Percentiles rank a stretch among this genome's conserved stretches.
Conservation (phyloP, 2,888 invertebrate species). For the Pocota personata region DNA sequence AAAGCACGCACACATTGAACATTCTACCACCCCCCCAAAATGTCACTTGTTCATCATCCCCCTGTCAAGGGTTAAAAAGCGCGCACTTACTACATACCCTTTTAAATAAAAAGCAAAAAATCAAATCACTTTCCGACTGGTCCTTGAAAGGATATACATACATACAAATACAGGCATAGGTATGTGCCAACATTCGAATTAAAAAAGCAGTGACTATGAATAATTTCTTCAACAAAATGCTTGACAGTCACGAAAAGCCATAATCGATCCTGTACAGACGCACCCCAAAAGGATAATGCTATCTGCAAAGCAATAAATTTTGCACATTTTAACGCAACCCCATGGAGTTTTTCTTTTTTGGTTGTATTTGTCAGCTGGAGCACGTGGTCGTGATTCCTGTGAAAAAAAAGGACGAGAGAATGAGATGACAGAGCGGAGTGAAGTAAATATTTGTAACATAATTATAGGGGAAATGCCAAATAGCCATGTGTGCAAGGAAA, state of each 20-base stretch:
- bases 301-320: background rate
- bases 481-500: background rate
- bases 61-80: constrained; percentile 9
- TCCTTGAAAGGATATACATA: background rate
- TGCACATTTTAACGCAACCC: background rate
- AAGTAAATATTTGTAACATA: constrained; percentile 28
- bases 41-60: background rate
- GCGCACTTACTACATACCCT: background rate
- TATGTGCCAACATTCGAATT: background rate
- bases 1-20: constrained; percentile 5
- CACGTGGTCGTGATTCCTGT: constrained; percentile 50
- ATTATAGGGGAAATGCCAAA: constrained; percentile 29
- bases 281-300: background rate
- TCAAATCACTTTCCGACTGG: constrained; percentile 9
- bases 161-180: no score
- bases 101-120: background rate
- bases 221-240: constrained; percentile 15
- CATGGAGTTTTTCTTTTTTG: background rate
- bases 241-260: constrained; percentile 32
- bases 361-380: constrained; percentile 24
- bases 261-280: constrained; percentile 24
- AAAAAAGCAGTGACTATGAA: constrained; percentile 19
- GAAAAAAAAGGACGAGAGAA: background rate
- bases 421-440: constrained; percentile 1
- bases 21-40: background rate